Evolutionary conservation across 1,140 invertebrate species (phyloP).

Genomic region (Calephelis virginiensis): DNA sequence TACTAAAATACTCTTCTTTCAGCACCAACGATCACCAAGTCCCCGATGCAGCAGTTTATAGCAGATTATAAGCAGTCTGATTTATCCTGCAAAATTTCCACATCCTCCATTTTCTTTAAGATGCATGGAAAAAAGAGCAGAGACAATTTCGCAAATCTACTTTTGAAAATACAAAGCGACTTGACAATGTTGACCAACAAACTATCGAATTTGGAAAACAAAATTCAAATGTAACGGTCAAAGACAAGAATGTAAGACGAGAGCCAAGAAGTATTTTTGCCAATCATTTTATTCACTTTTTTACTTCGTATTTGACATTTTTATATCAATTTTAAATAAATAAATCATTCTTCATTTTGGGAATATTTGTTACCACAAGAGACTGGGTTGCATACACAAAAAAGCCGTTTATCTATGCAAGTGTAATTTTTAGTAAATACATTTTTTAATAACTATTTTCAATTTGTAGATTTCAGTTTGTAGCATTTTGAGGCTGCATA

Average conservation of each 20-base stretch:
- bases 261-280: too few relatives aligned
- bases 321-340: too few relatives aligned
- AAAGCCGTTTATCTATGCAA: too few relatives aligned
- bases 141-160: constrained; percentile 57
- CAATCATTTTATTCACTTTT: not conserved
- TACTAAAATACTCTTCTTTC: not conserved
- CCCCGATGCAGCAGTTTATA: constrained; percentile 23
- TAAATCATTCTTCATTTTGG: too few relatives aligned
- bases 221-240: constrained; percentile 37
- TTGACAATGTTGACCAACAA: constrained; percentile 52
- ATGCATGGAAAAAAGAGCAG: constrained; percentile 48
- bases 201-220: constrained; percentile 58
- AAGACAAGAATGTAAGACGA: not conserved
- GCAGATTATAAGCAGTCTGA: constrained; percentile 52
- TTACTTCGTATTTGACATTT: not conserved
- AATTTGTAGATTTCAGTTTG: not conserved
- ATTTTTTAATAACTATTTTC: too few relatives aligned
- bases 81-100: constrained; percentile 49
- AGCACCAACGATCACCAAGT: constrained; percentile 22
- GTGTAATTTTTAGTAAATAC: too few relatives aligned
- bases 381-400: too few relatives aligned
- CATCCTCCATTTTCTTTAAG: constrained; percentile 54
- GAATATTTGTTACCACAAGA: too few relatives aligned
- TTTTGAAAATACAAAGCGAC: constrained; percentile 66
- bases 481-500: not conserved